Evolutionary conservation across 92 coral and sea anemone genomes (phyloP), one percentile per base, ranked within the genome.

Genomic region (Porites divaricata): DNA sequence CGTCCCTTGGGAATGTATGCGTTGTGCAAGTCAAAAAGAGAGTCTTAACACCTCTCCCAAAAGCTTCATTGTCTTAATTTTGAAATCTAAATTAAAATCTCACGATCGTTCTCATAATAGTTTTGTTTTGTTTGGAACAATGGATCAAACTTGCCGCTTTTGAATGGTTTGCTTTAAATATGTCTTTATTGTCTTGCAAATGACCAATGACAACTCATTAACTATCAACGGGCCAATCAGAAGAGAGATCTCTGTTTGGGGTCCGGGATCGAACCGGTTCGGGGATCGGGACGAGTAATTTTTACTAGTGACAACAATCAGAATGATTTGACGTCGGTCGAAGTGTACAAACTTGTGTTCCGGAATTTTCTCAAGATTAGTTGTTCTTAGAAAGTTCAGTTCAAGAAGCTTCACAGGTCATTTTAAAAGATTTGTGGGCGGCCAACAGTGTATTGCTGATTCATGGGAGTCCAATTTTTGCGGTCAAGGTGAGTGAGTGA

Each of bases 181-280:
- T 21, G 52, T 86, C 87, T 80, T 83, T 13, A 25, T 85, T 84
- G 74, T 85, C 81, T 56, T 85, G 41, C 69, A 84, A 51, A 70
- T 59, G 79, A 80, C 87, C 91, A 88, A 87, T 91, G 79, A 77
- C 79, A 78, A 75, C 74, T 41, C 74, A 88, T 45, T 72, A 50
- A 63, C 21, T 70, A 54, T 19, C 22, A 56, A n/a, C 76, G 45
- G 67, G 63, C 95, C 95, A 91, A 91, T 91, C 90, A 85, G 77
- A 74, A n/a, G 56, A 72, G 62, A 70, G 90, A 81, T 84, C 81
- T 35, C 52, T 82, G 86, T 82, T 72, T 63, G 52, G 26, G 50
- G 70, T 73, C 50, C 59, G 45, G 45, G 45, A 35, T 35, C 6
- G 45, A 35, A 35, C 45, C 45, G 45, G 45, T 5, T 6, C 45